Base-by-base conservation (phyloP, 2,888 invertebrate species). In the Onthophagus sagittarius region DNA sequence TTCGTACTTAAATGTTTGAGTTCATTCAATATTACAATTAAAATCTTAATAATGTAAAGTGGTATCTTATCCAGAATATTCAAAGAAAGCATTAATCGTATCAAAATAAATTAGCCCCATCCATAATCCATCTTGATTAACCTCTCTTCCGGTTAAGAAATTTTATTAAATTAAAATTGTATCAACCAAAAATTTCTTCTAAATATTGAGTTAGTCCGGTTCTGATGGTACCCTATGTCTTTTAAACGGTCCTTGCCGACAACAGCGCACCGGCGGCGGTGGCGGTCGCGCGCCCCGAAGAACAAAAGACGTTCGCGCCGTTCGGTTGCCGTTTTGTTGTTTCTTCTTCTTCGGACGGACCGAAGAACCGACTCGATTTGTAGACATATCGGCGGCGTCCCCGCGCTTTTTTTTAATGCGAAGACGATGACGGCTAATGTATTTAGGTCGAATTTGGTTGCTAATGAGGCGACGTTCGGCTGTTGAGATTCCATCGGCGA, bases 391-490 rank as follows among this genome's bases (percentile, higher is more conserved):
- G n/a, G 31, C 11, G 31, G 32, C 31, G 31, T 3, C 15, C 31
- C 13, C 67, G 23, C 23, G 23, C 14, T 67, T 67, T 67, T 11
- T 67, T n/a, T n/a, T n/a, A n/a, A n/a, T 67, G 39, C 39, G 39
- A 11, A 7, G 9, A 7, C 39, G 23, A 23, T 23, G 23, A 53
- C 39, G 39, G 64, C 14, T 67, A 67, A 67, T 67, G 67, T 67
- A 53, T 53, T 53, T 53, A 67, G 67, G 67, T 67, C 67, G 67
- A 67, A 67, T 67, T 67, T 67, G 23, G 67, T 67, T 67, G 67
- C 67, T 67, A 67, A 67, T 67, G 67, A 67, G 23, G 64, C 23
- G 64, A 67, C 23, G 31, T 32, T 15, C 64, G 64, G 7, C 64
- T 5, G 67, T 67, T 9, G 31, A 31, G 23, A 15, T 67, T 14